These are phyloP conservation scores for Desmophyllum pertusum DNA, from an alignment of 92 coral and sea anemone species.

Conservation along the genomic window DNA sequence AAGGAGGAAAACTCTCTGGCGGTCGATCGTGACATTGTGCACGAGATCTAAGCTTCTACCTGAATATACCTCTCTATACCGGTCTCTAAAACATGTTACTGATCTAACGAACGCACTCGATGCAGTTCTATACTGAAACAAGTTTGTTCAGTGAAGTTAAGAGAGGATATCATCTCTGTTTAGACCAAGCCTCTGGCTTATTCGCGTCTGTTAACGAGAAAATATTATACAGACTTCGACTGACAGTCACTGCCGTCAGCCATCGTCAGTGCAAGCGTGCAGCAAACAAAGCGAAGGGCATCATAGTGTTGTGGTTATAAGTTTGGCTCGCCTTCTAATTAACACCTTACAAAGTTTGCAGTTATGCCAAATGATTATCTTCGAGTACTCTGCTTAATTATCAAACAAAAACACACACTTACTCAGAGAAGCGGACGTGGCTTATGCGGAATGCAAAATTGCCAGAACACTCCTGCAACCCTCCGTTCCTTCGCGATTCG, in stretches of 20 bases:
- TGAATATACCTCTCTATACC: no score
- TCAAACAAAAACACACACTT: slow-evolving; percentile 15
- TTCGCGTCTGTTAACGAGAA: neutral
- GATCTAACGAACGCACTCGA: no score
- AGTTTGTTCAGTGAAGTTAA: neutral
- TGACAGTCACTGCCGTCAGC: no score
- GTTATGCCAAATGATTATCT: slow-evolving; percentile 5
- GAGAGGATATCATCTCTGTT: no score
- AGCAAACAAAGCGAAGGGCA: neutral
- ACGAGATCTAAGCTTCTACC: neutral
- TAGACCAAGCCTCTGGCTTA: neutral
- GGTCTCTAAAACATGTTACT: no score
- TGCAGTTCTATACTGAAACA: neutral
- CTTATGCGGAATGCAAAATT: neutral
- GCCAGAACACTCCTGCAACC: neutral
- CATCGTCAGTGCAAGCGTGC: no score
- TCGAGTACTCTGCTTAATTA: neutral
- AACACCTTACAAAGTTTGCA: neutral
- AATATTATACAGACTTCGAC: neutral
- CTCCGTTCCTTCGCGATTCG: neutral
- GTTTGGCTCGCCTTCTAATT: neutral
- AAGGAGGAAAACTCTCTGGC: neutral
- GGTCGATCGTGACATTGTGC: neutral
- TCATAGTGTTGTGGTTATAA: neutral
- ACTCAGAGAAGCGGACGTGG: neutral